These are phyloP conservation scores for Amiota mariae DNA, from an alignment of 2,888 invertebrate species.

Conservation along the genomic window DNA sequence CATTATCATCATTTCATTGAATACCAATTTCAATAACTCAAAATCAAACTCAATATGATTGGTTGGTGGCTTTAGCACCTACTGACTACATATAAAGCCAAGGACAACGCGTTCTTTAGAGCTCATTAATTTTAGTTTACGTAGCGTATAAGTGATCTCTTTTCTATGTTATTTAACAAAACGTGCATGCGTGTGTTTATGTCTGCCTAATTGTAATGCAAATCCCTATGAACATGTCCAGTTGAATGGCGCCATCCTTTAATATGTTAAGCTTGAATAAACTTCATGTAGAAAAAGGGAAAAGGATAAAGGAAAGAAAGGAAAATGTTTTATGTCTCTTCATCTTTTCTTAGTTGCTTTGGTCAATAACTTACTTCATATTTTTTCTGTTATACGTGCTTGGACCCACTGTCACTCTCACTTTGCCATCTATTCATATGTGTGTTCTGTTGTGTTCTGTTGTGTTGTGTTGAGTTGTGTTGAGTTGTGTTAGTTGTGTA, in stretches of 20 bases:
- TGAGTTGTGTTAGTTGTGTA: too few species aligned
- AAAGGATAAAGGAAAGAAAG: neutral
- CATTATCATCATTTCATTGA: neutral
- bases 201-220: slow-evolving; percentile 14
- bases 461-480: too few species aligned
- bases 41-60: neutral
- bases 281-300: neutral
- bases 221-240: slow-evolving; percentile 12
- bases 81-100: too few species aligned
- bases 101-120: neutral
- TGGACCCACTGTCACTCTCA: neutral
- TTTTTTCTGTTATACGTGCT: neutral
- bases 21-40: neutral
- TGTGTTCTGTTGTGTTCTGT: too few species aligned
- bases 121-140: neutral
- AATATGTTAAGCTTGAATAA: slow-evolving; percentile 21
- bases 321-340: slow-evolving; percentile 16
- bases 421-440: neutral
- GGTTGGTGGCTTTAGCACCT: neutral
- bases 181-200: too few species aligned
- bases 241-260: slow-evolving; percentile 8
- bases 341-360: neutral
- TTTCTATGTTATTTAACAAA: neutral
- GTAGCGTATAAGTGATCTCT: neutral
- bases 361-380: neutral